A percentile compares a stretch with the other conserved stretches of the same genome.
Evolutionary conservation across 2,797 vertebrate genomes (phyloP).

Genomic region (Pangasius mekongensis): DNA sequence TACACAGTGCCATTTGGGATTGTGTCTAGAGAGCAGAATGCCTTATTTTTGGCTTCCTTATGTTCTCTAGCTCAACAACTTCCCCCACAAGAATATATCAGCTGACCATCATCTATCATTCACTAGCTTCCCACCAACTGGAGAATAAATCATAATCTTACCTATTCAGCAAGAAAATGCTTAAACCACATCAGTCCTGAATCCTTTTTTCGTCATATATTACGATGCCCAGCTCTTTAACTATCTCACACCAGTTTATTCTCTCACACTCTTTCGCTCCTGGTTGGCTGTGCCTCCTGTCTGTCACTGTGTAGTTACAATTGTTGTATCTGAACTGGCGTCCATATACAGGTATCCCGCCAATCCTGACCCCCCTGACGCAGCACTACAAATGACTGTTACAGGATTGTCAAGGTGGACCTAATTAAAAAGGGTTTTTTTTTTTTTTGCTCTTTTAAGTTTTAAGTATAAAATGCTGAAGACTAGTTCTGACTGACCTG

Average conservation of each 20-base stretch:
- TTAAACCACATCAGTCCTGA: background rate
- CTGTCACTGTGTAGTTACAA: background rate
- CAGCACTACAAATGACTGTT: background rate
- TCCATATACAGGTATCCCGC: background rate
- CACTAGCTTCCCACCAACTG: background rate
- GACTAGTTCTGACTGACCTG: background rate
- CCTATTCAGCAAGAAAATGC: background rate
- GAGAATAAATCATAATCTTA: background rate
- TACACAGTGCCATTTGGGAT: background rate
- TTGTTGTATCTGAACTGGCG: background rate
- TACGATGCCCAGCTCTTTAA: background rate
- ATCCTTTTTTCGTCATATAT: background rate
- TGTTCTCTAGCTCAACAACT: background rate
- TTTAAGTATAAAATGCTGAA: background rate
- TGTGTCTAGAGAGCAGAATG: background rate
- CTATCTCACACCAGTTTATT: background rate
- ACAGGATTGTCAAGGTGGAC: background rate
- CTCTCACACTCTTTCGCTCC: background rate
- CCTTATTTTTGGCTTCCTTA: background rate
- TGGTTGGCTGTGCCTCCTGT: background rate
- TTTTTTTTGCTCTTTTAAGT: background rate
- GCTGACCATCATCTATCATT: background rate
- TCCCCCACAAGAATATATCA: background rate
- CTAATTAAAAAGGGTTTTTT: background rate
- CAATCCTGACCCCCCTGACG: background rate